Evolutionary conservation across 2,113 vertebrate species (phyloP).

Genomic region (Pangasianodon hypophthalmus): DNA sequence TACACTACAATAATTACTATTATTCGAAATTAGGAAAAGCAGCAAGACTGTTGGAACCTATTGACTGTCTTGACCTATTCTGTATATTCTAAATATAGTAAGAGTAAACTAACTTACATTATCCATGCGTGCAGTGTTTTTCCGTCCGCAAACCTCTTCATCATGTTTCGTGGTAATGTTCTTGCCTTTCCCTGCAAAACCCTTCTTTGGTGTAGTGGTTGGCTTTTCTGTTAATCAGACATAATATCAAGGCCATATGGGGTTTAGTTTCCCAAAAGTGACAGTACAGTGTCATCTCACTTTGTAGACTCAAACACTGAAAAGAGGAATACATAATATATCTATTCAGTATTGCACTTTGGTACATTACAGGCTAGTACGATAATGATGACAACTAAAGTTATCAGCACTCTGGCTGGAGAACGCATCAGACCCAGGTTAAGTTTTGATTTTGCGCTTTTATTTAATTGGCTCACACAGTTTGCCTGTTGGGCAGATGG

Average conservation of each 20-base stretch:
- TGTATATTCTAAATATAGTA: neutral
- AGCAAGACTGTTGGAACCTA: neutral
- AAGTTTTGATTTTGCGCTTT: neutral
- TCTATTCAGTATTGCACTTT: neutral
- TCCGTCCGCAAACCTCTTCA: conserved; percentile 89
- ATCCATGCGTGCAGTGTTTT: conserved; percentile 97
- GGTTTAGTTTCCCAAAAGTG: neutral
- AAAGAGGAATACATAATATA: neutral
- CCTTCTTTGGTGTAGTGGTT: conserved; percentile 83
- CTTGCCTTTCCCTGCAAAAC: conserved; percentile 93
- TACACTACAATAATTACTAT: neutral
- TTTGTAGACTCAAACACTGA: neutral
- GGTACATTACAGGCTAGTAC: neutral
- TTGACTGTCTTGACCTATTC: neutral
- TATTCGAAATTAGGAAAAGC: neutral
- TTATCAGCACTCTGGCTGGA: neutral
- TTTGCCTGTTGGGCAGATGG: neutral
- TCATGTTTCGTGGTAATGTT: conserved; percentile 98
- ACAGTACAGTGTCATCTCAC: neutral
- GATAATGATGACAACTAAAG: neutral
- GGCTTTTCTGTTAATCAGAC: conserved; percentile 81
- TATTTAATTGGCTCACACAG: neutral
- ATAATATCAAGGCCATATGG: neutral
- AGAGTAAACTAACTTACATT: conserved; percentile 78
- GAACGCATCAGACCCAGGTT: neutral